phyloP scores from a whole-genome alignment of 2,888 invertebrate genomes.

The Dugesia japonica region DNA sequence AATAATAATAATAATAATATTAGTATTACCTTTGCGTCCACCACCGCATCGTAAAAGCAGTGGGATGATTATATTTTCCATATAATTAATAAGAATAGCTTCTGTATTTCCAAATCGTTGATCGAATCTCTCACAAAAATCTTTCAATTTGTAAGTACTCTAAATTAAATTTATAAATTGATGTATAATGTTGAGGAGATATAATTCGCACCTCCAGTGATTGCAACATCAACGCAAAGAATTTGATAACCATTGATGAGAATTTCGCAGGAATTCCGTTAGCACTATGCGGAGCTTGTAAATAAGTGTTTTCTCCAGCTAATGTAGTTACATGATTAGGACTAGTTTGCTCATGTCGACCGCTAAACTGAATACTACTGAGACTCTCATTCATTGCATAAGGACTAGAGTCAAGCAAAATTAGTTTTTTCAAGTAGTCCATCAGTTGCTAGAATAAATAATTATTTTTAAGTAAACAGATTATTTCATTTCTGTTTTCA shows the following conservation, averaged over 20 bases:
- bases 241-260: slow-evolving; percentile 80
- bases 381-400: slow-evolving; percentile 38
- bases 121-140: slow-evolving; percentile 29
- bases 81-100: slow-evolving; percentile 38
- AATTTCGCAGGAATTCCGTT: slow-evolving; percentile 54
- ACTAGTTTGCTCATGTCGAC: slow-evolving; percentile 31
- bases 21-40: slow-evolving; percentile 65
- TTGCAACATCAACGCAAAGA: slow-evolving; percentile 81
- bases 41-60: slow-evolving; percentile 82
- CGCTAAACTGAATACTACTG: slow-evolving; percentile 37
- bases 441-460: background rate
- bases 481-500: too few relatives aligned
- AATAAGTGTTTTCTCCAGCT: slow-evolving; percentile 50
- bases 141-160: slow-evolving; percentile 28
- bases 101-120: background rate
- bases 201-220: slow-evolving; percentile 61
- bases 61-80: slow-evolving; percentile 87
- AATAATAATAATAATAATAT: background rate
- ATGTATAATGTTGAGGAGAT: background rate
- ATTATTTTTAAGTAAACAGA: too few relatives aligned
- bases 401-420: slow-evolving; percentile 22
- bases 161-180: background rate
- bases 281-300: slow-evolving; percentile 53
- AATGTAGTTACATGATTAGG: slow-evolving; percentile 14
- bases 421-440: slow-evolving; percentile 28